Conservation (phyloP, 2,113 vertebrate species). For the Myodes glareolus region DNA sequence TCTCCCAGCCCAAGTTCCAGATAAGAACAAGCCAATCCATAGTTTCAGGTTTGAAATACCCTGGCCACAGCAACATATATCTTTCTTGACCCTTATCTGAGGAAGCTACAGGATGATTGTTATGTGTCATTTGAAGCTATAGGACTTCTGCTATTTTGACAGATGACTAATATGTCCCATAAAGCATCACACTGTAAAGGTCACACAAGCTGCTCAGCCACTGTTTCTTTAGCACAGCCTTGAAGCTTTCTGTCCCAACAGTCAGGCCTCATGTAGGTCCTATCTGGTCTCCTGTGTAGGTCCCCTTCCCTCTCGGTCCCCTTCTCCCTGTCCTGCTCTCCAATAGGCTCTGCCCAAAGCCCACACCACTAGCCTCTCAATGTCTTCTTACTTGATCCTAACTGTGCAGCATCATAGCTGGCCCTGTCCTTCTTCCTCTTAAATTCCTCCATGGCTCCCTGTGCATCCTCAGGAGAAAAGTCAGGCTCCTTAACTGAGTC, state of each 20-base stretch:
- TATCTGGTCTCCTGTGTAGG: background rate
- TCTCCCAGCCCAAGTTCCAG: background rate
- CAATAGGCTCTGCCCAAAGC: too few species aligned
- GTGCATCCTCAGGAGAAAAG: background rate
- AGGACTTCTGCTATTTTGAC: background rate
- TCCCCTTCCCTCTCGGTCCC: fast-evolving
- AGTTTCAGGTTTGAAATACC: background rate
- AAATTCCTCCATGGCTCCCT: background rate
- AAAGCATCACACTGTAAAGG: background rate
- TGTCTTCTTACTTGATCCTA: too few species aligned
- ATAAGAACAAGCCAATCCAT: background rate
- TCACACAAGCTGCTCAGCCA: background rate
- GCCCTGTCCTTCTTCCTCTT: background rate
- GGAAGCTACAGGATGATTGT: background rate
- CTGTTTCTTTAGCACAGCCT: fast-evolving
- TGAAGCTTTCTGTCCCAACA: background rate
- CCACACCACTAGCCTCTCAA: background rate
- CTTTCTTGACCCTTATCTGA: background rate
- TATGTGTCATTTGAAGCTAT: background rate
- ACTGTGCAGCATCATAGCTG: background rate
- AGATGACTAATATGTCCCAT: background rate
- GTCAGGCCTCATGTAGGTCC: background rate
- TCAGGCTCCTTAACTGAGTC: background rate
- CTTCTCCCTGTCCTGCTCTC: background rate
- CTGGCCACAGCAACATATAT: too few species aligned